Base-by-base conservation (phyloP, 2,797 vertebrate genomes). In the Megalops cyprinoides region DNA sequence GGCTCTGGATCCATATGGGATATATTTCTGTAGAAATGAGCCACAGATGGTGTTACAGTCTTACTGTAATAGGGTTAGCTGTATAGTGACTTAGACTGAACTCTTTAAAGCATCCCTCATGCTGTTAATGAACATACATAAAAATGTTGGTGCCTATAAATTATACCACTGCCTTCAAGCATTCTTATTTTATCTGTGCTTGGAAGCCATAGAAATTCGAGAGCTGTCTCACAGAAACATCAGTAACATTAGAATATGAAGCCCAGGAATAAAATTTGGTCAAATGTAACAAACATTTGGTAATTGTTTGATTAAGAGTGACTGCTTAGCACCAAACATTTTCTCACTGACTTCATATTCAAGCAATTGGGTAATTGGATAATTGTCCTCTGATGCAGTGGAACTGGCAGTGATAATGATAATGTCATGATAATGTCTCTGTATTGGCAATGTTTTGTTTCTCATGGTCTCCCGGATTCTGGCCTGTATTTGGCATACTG, bases 1-100 rank as follows among this genome's bases (percentile, higher is more conserved):
- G 46, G 69, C 55, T 74, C 34, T 55, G 39, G n/a, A n/a, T n/a
- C n/a, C 82, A 82, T 76, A 76, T 79, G 82, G 82, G 55, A 79
- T 15, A 79, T n/a, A 25, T 79, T 83, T 79, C 49, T 42, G 51
- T 37, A 37, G 60, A 51, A 79, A 75, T 53, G 34, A 44, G 39
- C 46, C 23, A 9, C 81, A 75, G 73, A 55, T 75, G 79, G 44
- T 44, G 20, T 46, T 34, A 5, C 20, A 39, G 25, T 62, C 9
- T 81, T 5, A 34, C 62, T 4, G n/a, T 60, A n/a, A n/a, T n/a
- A n/a, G n/a, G n/a, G n/a, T n/a, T n/a, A n/a, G n/a, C n/a, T n/a
- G n/a, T n/a, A n/a, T n/a, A n/a, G n/a, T n/a, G n/a, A n/a, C 18
- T 60, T 14, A 6, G 18, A n/a, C 6, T 9, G 23, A 6, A 14